Evolutionary conservation across 2,888 invertebrate genomes (phyloP).

Genomic region (Pteria penguin): DNA sequence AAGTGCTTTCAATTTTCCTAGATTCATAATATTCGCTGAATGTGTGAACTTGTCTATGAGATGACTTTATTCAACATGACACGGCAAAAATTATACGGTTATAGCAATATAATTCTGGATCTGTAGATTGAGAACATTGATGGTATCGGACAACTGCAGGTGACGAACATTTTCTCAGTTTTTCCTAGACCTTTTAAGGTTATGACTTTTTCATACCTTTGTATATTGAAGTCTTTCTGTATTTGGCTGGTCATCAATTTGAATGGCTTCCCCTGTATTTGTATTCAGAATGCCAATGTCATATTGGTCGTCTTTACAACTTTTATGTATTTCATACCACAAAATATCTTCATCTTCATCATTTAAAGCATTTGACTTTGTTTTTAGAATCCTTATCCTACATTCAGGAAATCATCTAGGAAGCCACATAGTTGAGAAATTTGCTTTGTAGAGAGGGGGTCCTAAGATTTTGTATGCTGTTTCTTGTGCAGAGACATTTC

Average conservation of each 20-base stretch:
- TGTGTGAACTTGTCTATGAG: no score
- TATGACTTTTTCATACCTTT: conserved; percentile 5
- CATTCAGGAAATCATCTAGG: conserved; percentile 54
- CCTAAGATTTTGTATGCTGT: conserved; percentile 51
- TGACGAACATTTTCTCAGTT: conserved; percentile 34
- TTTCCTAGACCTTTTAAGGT: conserved; percentile 24
- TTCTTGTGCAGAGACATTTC: conserved; percentile 61
- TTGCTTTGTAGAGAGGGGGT: conserved; percentile 48
- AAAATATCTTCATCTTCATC: conserved; percentile 49
- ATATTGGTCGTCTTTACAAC: background rate
- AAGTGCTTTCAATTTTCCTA: conserved; percentile 27
- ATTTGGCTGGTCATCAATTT: conserved; percentile 5
- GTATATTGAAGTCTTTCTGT: background rate
- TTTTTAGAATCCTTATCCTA: conserved; percentile 63
- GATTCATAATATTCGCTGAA: conserved; percentile 38
- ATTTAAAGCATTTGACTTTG: conserved; percentile 35
- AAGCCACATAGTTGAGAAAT: conserved; percentile 48
- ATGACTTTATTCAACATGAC: conserved; percentile 28
- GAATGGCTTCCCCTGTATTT: conserved; percentile 8
- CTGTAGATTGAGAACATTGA: conserved; percentile 35
- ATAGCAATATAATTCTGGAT: conserved; percentile 41
- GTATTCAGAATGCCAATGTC: conserved; percentile 4
- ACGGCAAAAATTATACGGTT: conserved; percentile 28
- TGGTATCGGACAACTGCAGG: conserved; percentile 40
- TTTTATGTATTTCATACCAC: conserved; percentile 18